Evolutionary conservation across 2,888 invertebrate genomes (phyloP).

Genomic region (Sepioteuthis lessoniana): DNA sequence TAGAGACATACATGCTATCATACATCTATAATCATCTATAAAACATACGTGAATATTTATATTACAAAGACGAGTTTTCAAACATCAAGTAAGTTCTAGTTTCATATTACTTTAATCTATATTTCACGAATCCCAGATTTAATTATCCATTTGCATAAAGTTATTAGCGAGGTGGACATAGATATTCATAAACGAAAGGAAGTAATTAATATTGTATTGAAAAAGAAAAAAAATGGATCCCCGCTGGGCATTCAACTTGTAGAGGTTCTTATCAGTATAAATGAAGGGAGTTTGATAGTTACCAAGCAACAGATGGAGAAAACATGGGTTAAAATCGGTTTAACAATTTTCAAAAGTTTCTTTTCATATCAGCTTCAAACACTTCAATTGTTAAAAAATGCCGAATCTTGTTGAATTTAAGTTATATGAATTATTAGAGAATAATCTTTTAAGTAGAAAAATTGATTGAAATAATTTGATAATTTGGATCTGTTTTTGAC

Average conservation of each 20-base stretch:
- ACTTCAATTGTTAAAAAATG: neutral
- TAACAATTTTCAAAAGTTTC: neutral
- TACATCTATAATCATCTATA: neutral
- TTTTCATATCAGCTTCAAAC: too few species aligned
- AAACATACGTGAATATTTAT: neutral
- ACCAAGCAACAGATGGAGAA: neutral
- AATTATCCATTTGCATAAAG: neutral
- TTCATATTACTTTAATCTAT: neutral
- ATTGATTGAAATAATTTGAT: too few species aligned
- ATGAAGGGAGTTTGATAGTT: neutral
- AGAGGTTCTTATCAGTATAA: too few species aligned
- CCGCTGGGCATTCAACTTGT: neutral
- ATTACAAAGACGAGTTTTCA: neutral
- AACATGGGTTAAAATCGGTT: neutral
- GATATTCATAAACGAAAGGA: neutral
- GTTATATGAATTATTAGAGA: too few species aligned
- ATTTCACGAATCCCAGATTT: neutral
- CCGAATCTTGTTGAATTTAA: too few species aligned
- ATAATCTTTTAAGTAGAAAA: too few species aligned
- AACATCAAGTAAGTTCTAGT: neutral
- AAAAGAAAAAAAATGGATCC: neutral
- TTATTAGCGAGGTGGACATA: neutral
- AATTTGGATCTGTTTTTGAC: too few species aligned
- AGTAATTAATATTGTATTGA: conserved; percentile 33
- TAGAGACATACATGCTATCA: neutral